Conservation (phyloP, 2,888 invertebrate genomes). For the Trichopria drosophilae region DNA sequence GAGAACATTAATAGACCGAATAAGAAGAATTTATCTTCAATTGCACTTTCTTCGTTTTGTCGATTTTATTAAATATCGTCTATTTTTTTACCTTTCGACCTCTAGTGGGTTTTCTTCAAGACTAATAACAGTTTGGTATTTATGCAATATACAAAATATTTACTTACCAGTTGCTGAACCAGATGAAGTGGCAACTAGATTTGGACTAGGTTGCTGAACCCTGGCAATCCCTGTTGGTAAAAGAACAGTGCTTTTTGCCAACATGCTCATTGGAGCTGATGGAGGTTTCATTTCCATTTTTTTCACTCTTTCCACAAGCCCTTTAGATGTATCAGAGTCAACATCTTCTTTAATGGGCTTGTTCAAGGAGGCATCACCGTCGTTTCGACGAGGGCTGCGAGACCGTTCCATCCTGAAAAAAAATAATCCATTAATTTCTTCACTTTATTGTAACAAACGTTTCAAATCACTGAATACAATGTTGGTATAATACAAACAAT, state of each 20-base stretch:
- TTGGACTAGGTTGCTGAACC: slow-evolving; percentile 38
- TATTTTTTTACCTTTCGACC: too few species aligned
- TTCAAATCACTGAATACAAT: too few species aligned
- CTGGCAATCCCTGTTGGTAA: slow-evolving; percentile 47
- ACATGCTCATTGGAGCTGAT: slow-evolving; percentile 40
- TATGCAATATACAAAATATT: too few species aligned
- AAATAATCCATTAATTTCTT: too few species aligned
- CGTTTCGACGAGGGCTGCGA: slow-evolving; percentile 5
- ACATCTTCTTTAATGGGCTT: slow-evolving; percentile 10
- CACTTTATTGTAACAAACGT: too few species aligned
- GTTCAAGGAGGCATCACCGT: slow-evolving; percentile 9
- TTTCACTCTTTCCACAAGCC: slow-evolving; percentile 45
- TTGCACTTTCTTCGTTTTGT: too few species aligned
- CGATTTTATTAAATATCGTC: too few species aligned
- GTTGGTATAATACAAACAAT: too few species aligned
- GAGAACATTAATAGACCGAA: too few species aligned
- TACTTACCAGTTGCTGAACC: slow-evolving; percentile 54
- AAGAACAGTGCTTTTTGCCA: slow-evolving; percentile 44
- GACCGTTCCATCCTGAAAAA: slow-evolving; percentile 20
- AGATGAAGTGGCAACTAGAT: slow-evolving; percentile 31
- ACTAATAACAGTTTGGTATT: too few species aligned
- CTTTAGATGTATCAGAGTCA: slow-evolving; percentile 18
- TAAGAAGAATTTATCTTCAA: too few species aligned
- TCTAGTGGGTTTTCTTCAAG: too few species aligned
- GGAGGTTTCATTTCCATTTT: slow-evolving; percentile 44